phyloP scores from a whole-genome alignment of 2,113 vertebrate species.

The Amphilophus citrinellus region DNA sequence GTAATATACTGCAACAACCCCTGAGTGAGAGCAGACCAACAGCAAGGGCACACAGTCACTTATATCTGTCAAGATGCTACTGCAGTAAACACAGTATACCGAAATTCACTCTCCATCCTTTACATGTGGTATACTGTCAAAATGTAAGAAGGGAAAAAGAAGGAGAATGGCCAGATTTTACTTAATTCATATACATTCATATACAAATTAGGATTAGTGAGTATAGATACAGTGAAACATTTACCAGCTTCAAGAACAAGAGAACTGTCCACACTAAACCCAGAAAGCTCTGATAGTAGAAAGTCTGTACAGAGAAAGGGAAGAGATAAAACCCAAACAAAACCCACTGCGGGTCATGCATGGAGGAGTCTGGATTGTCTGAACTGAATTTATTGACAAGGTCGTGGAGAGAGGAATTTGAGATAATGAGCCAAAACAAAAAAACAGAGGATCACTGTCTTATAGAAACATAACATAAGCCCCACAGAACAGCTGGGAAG shows the following conservation, averaged over 20 bases:
- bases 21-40: neutral
- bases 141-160: neutral
- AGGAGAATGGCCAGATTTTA: neutral
- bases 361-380: too few relatives aligned
- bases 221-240: neutral
- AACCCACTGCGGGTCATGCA: too few relatives aligned
- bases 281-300: too few relatives aligned
- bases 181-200: neutral
- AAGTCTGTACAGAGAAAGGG: neutral
- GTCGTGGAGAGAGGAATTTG: neutral
- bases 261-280: too few relatives aligned
- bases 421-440: accelerated
- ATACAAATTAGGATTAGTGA: neutral
- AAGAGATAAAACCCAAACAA: neutral
- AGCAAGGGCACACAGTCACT: neutral
- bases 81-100: neutral
- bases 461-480: neutral
- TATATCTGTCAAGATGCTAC: accelerated
- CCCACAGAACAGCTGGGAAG: neutral
- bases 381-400: neutral
- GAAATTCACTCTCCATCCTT: neutral
- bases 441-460: too few relatives aligned
- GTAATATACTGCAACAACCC: neutral
- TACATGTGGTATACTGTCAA: too few relatives aligned
- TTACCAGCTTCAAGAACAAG: too few relatives aligned